Evolutionary conservation across 30 jellyfish, hydroid and myxozoan species (phyloP), one percentile per base, ranked within the genome.

Genomic region (Aurelia aurita): DNA sequence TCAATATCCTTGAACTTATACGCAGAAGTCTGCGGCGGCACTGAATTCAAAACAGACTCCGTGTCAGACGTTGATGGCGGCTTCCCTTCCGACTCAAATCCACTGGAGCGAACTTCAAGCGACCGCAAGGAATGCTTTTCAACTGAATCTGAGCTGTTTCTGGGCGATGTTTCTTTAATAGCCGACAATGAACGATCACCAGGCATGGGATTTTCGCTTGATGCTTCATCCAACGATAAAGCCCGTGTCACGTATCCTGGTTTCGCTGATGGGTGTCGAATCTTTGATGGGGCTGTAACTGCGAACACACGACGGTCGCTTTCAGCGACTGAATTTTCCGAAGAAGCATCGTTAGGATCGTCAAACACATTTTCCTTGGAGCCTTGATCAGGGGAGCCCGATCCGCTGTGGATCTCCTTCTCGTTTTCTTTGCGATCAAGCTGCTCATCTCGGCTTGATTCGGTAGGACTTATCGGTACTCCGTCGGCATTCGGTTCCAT

Each of bases 31-130:
- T 26, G 85, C 25, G 84, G 85, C 18, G 86, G 83, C 68, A 70
- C 39, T 16, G 96, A 95, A 25, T 53, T 57, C 51, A 23, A 74
- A 21, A 76, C 69, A 1, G 98, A 92, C 32, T 94, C 99, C 11
- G 96, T 79, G 82, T 94, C 99, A 2, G 99, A 94, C 25, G 97
- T 89, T 19, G 97, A 94, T 20, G 85, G 88, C 55, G 86, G 88
- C 20, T 80, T 83, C 16, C 97, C 96, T 20, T 89, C 99, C 13
- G 96, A 96, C 47, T 96, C 99, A 73, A 88, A 84, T 1, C 97
- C 97, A 59, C 97, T 87, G 16, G 97, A 85, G 23, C 91, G 81
- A 66, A 67, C 49, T 20, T 81, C 91, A 46, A 44, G 69, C 9
- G 91, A 81, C 58, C 91, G 91, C 79, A 81, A 29, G 45, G 91